Conservation (phyloP, 2,797 vertebrate genomes). For the Austrolebias charrua region DNA sequence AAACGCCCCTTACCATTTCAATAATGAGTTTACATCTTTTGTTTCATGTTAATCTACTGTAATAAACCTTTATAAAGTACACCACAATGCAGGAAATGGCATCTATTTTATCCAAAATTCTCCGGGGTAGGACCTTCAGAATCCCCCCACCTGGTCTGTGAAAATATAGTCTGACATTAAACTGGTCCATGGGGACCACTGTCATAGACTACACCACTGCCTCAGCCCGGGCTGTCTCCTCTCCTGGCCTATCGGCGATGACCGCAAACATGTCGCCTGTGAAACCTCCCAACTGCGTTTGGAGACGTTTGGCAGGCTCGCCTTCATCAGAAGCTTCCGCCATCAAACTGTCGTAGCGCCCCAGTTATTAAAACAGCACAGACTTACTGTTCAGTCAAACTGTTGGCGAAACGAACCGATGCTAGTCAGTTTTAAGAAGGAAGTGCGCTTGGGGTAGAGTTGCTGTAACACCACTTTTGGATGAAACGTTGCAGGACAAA, state of each 20-base stretch:
- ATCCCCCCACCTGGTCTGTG: too few relatives aligned
- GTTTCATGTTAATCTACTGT: too few relatives aligned
- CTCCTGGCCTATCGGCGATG: conserved; percentile 61
- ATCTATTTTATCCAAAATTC: too few relatives aligned
- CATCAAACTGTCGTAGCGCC: conserved; percentile 3
- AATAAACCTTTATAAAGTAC: too few relatives aligned
- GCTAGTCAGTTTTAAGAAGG: conserved; percentile 20
- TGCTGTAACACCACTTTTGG: conserved; percentile 7
- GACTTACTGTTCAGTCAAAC: conserved; percentile 28
- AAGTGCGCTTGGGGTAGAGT: not conserved
- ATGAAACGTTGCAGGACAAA: not conserved
- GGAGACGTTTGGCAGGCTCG: conserved; percentile 53
- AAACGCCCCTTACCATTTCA: too few relatives aligned
- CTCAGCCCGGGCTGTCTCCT: conserved; percentile 66
- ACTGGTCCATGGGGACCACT: too few relatives aligned
- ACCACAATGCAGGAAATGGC: too few relatives aligned
- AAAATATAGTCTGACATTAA: too few relatives aligned
- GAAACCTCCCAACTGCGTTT: conserved; percentile 56
- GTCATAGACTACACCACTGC: too few relatives aligned
- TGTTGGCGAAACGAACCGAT: conserved; percentile 12
- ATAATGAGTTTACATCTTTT: too few relatives aligned
- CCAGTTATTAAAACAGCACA: conserved; percentile 19
- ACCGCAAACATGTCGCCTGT: conserved; percentile 46
- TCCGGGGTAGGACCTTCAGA: too few relatives aligned
- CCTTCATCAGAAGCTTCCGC: conserved; percentile 32